Percentiles rank a stretch among this genome's conserved stretches.
phyloP scores from a whole-genome alignment of 2,797 vertebrate genomes.

The Poecilia picta region DNA sequence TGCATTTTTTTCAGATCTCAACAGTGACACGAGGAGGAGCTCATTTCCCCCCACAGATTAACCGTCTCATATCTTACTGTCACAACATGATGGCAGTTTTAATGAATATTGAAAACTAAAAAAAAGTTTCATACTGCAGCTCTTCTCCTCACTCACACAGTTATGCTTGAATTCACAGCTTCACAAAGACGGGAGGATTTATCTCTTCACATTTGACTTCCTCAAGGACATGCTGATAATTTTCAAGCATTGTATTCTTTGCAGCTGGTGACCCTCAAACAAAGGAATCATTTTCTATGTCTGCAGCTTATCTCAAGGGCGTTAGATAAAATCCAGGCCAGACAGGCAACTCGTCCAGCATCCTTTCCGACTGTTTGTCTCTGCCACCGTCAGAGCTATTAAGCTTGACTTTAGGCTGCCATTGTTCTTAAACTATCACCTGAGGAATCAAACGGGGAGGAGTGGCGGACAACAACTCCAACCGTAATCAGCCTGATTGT shows the following conservation, averaged over 20 bases:
- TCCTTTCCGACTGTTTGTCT: conserved; percentile 27
- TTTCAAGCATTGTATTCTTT: conserved; percentile 29
- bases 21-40: too few species aligned
- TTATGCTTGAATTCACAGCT: background rate
- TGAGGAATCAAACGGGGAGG: conserved; percentile 44
- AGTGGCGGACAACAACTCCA: conserved; percentile 36
- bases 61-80: too few species aligned
- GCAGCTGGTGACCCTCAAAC: conserved; percentile 8
- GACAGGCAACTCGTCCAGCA: conserved; percentile 6
- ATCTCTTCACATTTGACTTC: conserved; percentile 15
- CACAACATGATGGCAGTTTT: too few species aligned
- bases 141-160: background rate
- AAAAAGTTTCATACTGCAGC: too few species aligned
- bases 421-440: conserved; percentile 52
- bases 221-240: conserved; percentile 44
- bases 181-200: conserved; percentile 1
- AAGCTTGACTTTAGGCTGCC: conserved; percentile 52
- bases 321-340: conserved; percentile 25
- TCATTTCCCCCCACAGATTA: too few species aligned
- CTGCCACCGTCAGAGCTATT: conserved; percentile 35
- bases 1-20: too few species aligned
- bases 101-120: too few species aligned
- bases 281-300: conserved; percentile 37
- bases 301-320: conserved; percentile 56
- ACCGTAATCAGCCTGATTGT: conserved; percentile 68